These are phyloP conservation scores for Drosophila infuscata DNA, from an alignment of 2,888 invertebrate genomes.

Conservation along the genomic window DNA sequence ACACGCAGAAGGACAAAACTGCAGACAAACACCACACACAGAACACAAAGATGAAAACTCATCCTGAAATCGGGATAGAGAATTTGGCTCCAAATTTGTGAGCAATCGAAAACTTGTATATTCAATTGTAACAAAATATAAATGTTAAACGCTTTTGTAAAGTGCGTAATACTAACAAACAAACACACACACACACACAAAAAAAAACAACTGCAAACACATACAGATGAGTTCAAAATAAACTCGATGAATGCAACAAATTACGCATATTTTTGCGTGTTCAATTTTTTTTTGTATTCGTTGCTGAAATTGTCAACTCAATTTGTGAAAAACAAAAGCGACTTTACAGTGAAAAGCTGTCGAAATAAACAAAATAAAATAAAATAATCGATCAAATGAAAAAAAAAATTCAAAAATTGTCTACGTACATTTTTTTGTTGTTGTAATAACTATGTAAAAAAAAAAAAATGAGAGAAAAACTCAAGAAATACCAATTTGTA, in stretches of 20 bases:
- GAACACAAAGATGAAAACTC: conserved; percentile 17
- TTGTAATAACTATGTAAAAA: conserved; percentile 50
- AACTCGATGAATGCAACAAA: conserved; percentile 18
- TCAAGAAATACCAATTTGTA: conserved; percentile 49
- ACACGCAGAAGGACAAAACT: conserved; percentile 51
- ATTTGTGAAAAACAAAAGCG: conserved; percentile 15
- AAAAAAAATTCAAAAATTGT: conserved; percentile 8
- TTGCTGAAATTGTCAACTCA: conserved; percentile 23
- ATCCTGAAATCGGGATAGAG: conserved; percentile 5
- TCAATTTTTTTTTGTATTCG: conserved; percentile 24
- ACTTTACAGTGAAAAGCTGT: conserved; percentile 19
- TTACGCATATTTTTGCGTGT: conserved; percentile 14
- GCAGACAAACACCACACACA: conserved; percentile 33
- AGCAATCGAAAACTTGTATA: conserved; percentile 57
- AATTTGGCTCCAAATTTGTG: conserved; percentile 26
- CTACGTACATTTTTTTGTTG: conserved; percentile 28
- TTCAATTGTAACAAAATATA: conserved; percentile 59
- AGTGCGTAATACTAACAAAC: conserved; percentile 45
- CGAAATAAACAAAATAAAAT: conserved; percentile 2
- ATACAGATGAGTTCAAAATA: conserved; percentile 9
- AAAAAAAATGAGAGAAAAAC: conserved; percentile 6
- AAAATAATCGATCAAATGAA: conserved; percentile 15
- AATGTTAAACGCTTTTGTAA: conserved; percentile 56
- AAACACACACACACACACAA: conserved; percentile 9
- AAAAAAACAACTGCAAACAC: neutral